phyloP scores from a whole-genome alignment of 2,888 invertebrate genomes.

The Chrysina gloriosa region DNA sequence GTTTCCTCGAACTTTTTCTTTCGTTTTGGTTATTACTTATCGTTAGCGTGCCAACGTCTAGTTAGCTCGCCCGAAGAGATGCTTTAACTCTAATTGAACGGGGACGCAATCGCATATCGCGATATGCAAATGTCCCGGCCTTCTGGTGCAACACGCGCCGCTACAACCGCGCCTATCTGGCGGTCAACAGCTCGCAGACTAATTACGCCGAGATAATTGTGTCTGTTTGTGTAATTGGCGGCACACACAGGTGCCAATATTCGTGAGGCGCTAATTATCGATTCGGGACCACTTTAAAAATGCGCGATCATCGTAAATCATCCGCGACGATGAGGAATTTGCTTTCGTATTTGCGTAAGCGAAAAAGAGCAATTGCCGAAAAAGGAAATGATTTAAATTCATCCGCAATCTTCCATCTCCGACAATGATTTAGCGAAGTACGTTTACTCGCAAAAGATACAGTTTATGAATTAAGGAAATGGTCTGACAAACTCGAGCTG shows the following conservation, averaged over 20 bases:
- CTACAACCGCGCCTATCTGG: conserved; percentile 41
- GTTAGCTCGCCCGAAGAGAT: conserved; percentile 48
- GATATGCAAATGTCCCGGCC: conserved; percentile 54
- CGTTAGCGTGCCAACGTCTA: conserved; percentile 38
- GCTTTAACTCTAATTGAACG: conserved; percentile 49
- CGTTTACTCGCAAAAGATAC: too few species aligned
- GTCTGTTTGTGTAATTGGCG: conserved; percentile 50
- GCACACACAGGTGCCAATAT: background rate
- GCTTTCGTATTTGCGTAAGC: too few species aligned
- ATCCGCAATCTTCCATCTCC: too few species aligned
- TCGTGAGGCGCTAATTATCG: too few species aligned
- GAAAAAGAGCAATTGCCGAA: too few species aligned
- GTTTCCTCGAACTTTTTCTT: background rate
- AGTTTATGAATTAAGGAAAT: too few species aligned
- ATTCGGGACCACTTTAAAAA: too few species aligned
- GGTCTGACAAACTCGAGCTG: too few species aligned
- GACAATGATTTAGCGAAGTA: too few species aligned
- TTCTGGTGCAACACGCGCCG: conserved; percentile 52
- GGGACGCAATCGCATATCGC: conserved; percentile 52
- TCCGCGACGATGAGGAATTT: too few species aligned
- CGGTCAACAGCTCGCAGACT: conserved; percentile 48
- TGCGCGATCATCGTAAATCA: too few species aligned
- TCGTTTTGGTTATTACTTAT: conserved; percentile 31
- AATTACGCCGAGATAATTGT: conserved; percentile 53
- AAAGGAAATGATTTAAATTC: too few species aligned